Conservation (phyloP, 2,113 vertebrate species). For the Bubalus kerabau region DNA sequence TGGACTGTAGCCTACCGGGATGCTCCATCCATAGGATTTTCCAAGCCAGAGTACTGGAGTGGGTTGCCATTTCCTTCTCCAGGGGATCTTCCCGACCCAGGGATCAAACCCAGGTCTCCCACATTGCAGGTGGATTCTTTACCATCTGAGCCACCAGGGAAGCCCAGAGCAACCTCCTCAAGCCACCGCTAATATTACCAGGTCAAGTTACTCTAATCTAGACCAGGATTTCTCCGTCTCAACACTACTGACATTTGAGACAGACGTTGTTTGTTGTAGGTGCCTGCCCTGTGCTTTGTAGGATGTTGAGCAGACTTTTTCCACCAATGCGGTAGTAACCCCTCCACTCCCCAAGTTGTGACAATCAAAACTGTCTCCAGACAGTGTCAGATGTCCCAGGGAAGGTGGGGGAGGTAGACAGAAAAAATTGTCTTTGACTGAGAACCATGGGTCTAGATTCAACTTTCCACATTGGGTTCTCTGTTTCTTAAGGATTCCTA, state of each 20-base stretch:
- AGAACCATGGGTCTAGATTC: background rate
- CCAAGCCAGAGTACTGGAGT: background rate
- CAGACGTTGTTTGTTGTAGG: background rate
- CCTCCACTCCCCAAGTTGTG: background rate
- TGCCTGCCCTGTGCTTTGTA: background rate
- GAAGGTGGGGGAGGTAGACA: accelerated
- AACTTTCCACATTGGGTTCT: background rate
- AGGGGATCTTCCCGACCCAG: background rate
- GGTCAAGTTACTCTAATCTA: background rate
- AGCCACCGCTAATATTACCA: background rate
- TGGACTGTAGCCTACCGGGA: background rate
- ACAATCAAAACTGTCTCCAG: background rate
- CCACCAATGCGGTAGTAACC: background rate
- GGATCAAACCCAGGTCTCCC: background rate
- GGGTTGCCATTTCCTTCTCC: background rate
- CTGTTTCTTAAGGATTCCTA: background rate
- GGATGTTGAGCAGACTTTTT: background rate
- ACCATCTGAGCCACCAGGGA: background rate
- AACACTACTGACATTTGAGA: background rate
- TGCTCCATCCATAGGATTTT: background rate
- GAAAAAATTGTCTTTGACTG: background rate
- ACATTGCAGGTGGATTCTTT: background rate
- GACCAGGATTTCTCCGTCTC: background rate
- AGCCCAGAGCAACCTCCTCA: background rate
- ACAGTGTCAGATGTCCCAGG: background rate